phyloP scores from a whole-genome alignment of 2,113 vertebrate genomes.

The Pygoscelis antarcticus region DNA sequence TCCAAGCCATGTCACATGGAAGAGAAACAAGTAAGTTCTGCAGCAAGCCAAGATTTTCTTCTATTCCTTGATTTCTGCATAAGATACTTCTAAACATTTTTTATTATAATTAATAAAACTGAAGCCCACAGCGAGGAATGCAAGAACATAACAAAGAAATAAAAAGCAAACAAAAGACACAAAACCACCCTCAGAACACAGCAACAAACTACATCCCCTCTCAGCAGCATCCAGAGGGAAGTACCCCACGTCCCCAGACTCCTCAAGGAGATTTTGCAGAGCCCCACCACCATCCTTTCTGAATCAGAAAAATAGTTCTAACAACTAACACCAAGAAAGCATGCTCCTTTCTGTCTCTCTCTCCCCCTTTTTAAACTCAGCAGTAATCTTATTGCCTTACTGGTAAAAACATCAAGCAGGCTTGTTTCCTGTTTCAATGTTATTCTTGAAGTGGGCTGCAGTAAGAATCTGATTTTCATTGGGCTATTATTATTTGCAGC shows the following conservation, averaged over 20 bases:
- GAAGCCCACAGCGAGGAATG: not conserved
- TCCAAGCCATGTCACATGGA: not conserved
- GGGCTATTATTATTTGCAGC: constrained; percentile 85
- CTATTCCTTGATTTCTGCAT: not conserved
- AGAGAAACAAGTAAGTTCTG: not conserved
- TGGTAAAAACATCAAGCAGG: constrained; percentile 75
- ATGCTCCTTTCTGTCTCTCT: not conserved
- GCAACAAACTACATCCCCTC: not conserved
- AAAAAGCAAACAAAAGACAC: not conserved
- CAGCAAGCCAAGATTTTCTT: not conserved
- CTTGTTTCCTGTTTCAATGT: constrained; percentile 81
- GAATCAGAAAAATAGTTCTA: constrained; percentile 43
- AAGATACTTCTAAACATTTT: not conserved
- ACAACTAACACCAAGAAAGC: constrained; percentile 20
- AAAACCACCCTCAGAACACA: not conserved
- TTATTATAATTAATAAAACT: constrained; percentile 20
- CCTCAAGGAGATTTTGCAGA: not conserved
- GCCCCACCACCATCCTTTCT: not conserved
- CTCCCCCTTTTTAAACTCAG: constrained; percentile 44
- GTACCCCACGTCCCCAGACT: not conserved
- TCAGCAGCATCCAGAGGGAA: not conserved
- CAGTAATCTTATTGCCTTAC: constrained; percentile 61
- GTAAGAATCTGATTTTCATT: constrained; percentile 84
- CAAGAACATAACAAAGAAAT: not conserved
- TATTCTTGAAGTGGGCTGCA: constrained; percentile 79